These are phyloP conservation scores for Oceanodroma leucorhoa DNA, from an alignment of 2,797 vertebrate genomes.

Conservation along the genomic window DNA sequence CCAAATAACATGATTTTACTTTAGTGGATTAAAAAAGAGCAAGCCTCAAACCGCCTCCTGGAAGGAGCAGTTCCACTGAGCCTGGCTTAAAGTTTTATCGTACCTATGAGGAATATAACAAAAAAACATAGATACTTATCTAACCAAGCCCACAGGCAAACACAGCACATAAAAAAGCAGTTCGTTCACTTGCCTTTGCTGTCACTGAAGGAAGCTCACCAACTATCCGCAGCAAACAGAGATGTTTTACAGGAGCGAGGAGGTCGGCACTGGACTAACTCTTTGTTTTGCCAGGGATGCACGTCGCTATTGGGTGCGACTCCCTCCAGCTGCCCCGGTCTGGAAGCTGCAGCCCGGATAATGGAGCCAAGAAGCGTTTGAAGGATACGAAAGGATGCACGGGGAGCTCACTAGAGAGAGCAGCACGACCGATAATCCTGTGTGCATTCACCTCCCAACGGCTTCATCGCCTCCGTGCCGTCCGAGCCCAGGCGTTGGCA, in stretches of 20 bases:
- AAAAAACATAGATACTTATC: not conserved
- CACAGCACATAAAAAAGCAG: not conserved
- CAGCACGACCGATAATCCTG: fast-evolving
- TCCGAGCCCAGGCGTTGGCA: not conserved
- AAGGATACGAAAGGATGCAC: not conserved
- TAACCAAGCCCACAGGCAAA: not conserved
- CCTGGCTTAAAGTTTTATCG: not conserved
- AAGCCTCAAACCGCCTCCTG: not conserved
- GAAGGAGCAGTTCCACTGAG: not conserved
- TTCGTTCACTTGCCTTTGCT: not conserved
- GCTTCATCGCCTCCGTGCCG: fast-evolving
- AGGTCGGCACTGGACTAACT: not conserved
- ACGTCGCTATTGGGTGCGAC: fast-evolving
- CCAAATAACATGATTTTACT: not conserved
- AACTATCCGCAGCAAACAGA: not conserved
- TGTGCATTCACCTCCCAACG: not conserved
- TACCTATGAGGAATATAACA: not conserved
- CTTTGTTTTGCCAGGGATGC: not conserved
- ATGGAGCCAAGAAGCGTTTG: not conserved
- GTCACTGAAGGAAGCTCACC: not conserved
- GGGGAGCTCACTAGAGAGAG: not conserved
- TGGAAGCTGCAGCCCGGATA: not conserved
- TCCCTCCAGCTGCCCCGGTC: no score
- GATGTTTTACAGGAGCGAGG: not conserved
- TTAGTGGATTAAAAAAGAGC: not conserved